Evolutionary conservation across 2,888 invertebrate species (phyloP).

Genomic region (Drosophila kambysellisi): DNA sequence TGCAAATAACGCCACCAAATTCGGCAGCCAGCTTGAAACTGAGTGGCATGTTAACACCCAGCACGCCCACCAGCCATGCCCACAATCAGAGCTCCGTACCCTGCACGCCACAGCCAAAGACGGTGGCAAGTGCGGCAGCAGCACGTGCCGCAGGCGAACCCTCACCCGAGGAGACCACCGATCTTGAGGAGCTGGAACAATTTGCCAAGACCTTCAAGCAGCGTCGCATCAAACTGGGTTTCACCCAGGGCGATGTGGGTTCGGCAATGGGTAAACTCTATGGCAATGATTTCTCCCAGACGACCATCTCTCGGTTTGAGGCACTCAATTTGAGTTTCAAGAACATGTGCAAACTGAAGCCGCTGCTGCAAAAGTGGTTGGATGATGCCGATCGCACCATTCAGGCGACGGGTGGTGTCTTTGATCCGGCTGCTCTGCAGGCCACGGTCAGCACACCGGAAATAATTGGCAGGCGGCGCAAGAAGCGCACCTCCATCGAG

Average conservation of each 20-base stretch:
- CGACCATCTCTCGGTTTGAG: slow-evolving; percentile 99
- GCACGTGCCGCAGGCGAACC: slow-evolving; percentile 91
- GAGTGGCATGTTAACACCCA: slow-evolving; percentile 87
- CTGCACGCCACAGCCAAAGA: slow-evolving; percentile 86
- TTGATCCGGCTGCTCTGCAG: slow-evolving; percentile 86
- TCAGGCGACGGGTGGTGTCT: slow-evolving; percentile 88
- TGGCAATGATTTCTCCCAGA: slow-evolving; percentile 99
- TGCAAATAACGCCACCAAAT: slow-evolving; percentile 86
- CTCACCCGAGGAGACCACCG: slow-evolving; percentile 96
- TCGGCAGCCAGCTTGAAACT: slow-evolving; percentile 84
- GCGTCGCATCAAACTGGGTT: slow-evolving; percentile 98
- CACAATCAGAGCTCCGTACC: slow-evolving; percentile 73
- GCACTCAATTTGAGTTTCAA: slow-evolving; percentile 99
- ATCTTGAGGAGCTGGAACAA: slow-evolving; percentile 98
- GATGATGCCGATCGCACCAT: slow-evolving; percentile 96
- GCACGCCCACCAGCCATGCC: slow-evolving; percentile 86
- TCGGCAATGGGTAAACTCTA: slow-evolving; percentile 99
- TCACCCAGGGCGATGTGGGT: slow-evolving; percentile 99
- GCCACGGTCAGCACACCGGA: slow-evolving; percentile 93
- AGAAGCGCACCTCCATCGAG: slow-evolving; percentile 98
- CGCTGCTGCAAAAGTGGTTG: slow-evolving; percentile 98
- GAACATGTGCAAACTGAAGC: slow-evolving; percentile 99
- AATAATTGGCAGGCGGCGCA: slow-evolving; percentile 96
- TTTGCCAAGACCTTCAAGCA: slow-evolving; percentile 99
- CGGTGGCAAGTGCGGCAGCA: slow-evolving; percentile 84